Percentiles rank a stretch among this genome's conserved stretches.
Evolutionary conservation across 2,888 invertebrate species (phyloP).

Genomic region (Galerucella pusilla): DNA sequence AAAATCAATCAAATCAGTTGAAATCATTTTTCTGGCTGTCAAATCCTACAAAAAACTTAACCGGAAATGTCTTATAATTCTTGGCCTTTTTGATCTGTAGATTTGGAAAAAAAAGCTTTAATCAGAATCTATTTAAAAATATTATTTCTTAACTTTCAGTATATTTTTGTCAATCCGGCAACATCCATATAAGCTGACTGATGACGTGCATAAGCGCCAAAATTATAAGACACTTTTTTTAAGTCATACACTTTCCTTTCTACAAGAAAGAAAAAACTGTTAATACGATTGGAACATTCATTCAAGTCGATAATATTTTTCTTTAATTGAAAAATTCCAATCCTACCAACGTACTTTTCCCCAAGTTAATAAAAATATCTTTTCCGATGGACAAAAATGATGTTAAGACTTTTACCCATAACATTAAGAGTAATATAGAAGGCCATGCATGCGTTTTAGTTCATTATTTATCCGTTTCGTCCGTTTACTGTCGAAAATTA

Average conservation of each 20-base stretch:
- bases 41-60: neutral
- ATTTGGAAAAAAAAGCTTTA: neutral
- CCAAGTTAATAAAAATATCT: constrained; percentile 3
- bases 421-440: neutral
- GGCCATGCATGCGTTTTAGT: constrained; percentile 9
- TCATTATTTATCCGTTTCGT: constrained; percentile 2
- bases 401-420: constrained; percentile 10
- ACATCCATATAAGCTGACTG: neutral
- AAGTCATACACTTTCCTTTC: constrained; percentile 7
- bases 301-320: neutral
- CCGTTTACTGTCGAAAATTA: neutral
- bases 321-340: neutral
- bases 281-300: neutral
- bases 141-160: no score
- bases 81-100: neutral
- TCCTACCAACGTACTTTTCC: constrained; percentile 1
- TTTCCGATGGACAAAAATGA: constrained; percentile 4
- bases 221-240: constrained; percentile 1
- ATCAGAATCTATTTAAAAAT: neutral
- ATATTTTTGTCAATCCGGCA: no score
- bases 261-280: constrained; percentile 4
- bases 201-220: neutral
- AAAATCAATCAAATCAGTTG: neutral
- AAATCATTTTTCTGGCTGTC: neutral
- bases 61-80: constrained; percentile 1